A percentile compares a stretch with the other conserved stretches of the same genome.
Evolutionary conservation across 2,113 vertebrate genomes (phyloP).

Genomic region (Caranx ignobilis): DNA sequence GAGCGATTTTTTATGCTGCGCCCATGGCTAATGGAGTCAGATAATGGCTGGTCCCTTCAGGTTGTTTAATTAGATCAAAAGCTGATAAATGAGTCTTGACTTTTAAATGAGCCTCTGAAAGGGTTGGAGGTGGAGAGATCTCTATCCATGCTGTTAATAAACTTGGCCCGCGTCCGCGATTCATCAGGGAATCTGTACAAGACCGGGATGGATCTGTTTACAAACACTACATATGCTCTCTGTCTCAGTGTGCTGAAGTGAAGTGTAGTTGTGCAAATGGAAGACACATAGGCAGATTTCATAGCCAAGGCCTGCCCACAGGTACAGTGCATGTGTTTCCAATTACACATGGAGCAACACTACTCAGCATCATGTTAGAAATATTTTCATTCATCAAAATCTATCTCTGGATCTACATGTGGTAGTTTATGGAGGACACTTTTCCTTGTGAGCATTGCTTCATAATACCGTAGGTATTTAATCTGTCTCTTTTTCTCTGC

Average conservation of each 20-base stretch:
- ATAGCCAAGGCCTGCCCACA: background rate
- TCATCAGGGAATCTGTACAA: slow-evolving; percentile 36
- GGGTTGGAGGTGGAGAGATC: slow-evolving; percentile 62
- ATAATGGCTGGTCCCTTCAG: slow-evolving; percentile 59
- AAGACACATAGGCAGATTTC: background rate
- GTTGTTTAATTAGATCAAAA: slow-evolving; percentile 79
- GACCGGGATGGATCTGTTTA: slow-evolving; percentile 20
- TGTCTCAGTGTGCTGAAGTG: background rate
- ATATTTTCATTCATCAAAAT: slow-evolving; percentile 16
- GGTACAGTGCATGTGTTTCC: background rate
- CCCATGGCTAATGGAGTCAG: slow-evolving; percentile 60
- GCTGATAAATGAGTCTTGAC: slow-evolving; percentile 70
- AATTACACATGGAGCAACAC: background rate
- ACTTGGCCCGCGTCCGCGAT: slow-evolving; percentile 14
- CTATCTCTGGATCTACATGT: slow-evolving; percentile 1
- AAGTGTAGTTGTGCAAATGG: background rate
- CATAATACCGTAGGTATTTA: slow-evolving; percentile 58
- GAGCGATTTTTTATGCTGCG: slow-evolving; percentile 29
- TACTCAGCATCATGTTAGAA: background rate
- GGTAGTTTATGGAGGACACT: slow-evolving; percentile 12
- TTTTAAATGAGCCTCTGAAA: slow-evolving; percentile 71
- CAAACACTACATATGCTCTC: slow-evolving; percentile 11
- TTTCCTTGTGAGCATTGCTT: slow-evolving; percentile 49
- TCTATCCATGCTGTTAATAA: slow-evolving; percentile 52
- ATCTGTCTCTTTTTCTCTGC: slow-evolving; percentile 58